These are phyloP conservation scores for Plebejus melissa DNA, from an alignment of 2,888 invertebrate genomes.

Conservation along the genomic window DNA sequence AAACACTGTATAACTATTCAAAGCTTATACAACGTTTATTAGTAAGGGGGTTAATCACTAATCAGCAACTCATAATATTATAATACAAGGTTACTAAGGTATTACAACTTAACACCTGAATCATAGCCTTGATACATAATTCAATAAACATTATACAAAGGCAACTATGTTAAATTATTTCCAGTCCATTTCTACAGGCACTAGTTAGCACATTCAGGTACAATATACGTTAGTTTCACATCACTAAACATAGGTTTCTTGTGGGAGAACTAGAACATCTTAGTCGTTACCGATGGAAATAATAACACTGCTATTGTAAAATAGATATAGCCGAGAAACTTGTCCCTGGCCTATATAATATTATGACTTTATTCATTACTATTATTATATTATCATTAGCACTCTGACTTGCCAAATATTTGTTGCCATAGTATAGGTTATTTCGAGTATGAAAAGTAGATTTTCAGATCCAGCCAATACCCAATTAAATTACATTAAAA, in stretches of 20 bases:
- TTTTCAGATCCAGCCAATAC: too few relatives aligned
- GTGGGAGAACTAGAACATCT: not conserved
- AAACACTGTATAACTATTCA: too few relatives aligned
- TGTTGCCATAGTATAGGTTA: too few relatives aligned
- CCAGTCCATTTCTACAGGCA: conserved; percentile 32
- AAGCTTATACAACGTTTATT: too few relatives aligned
- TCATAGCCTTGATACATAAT: not conserved
- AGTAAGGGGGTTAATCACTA: too few relatives aligned
- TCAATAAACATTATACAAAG: not conserved
- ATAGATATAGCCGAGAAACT: not conserved
- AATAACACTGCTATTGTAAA: not conserved
- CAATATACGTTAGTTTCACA: conserved; percentile 32
- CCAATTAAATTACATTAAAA: too few relatives aligned
- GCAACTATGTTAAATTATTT: conserved; percentile 29
- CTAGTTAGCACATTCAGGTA: conserved; percentile 32
- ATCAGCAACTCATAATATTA: not conserved
- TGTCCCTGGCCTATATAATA: not conserved
- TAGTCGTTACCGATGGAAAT: not conserved
- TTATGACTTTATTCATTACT: not conserved
- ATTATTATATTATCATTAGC: too few relatives aligned
- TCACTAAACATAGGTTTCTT: conserved; percentile 24
- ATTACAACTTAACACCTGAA: not conserved
- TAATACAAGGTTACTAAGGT: too few relatives aligned
- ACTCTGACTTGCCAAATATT: too few relatives aligned
- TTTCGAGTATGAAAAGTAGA: too few relatives aligned